Evolutionary conservation across 2,888 invertebrate species (phyloP).

Genomic region (Caenorhabditis plicata): DNA sequence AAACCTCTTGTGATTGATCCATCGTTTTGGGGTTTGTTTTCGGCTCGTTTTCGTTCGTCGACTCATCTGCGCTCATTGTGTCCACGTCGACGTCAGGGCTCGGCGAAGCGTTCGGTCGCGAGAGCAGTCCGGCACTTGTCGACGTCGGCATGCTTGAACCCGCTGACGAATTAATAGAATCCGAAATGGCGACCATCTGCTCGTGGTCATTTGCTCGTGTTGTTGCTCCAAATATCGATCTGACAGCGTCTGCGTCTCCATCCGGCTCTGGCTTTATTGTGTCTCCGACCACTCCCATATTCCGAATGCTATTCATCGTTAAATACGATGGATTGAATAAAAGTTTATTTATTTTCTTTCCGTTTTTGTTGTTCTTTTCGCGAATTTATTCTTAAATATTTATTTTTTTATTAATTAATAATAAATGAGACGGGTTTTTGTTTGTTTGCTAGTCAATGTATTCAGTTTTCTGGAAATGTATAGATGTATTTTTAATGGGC

Average conservation of each 20-base stretch:
- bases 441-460: background rate
- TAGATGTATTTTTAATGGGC: background rate
- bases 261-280: background rate
- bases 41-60: too few relatives aligned
- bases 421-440: background rate
- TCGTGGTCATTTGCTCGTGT: background rate
- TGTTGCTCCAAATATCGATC: conserved; percentile 21
- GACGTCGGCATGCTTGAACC: background rate
- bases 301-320: conserved; percentile 4
- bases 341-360: conserved; percentile 10
- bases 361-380: background rate
- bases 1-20: too few relatives aligned
- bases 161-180: conserved; percentile 3
- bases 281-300: background rate
- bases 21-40: too few relatives aligned
- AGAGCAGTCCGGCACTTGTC: too few relatives aligned
- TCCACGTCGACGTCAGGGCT: conserved; percentile 20
- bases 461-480: background rate
- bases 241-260: conserved; percentile 16
- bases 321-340: conserved; percentile 1
- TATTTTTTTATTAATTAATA: conserved; percentile 1
- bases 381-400: conserved; percentile 1
- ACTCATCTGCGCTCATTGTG: conserved; percentile 8
- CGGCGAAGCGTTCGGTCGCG: too few relatives aligned
- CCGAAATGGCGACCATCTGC: conserved; percentile 8